These are phyloP conservation scores for Allolobophora icterica DNA, from an alignment of 2,888 invertebrate species.

Conservation along the genomic window DNA sequence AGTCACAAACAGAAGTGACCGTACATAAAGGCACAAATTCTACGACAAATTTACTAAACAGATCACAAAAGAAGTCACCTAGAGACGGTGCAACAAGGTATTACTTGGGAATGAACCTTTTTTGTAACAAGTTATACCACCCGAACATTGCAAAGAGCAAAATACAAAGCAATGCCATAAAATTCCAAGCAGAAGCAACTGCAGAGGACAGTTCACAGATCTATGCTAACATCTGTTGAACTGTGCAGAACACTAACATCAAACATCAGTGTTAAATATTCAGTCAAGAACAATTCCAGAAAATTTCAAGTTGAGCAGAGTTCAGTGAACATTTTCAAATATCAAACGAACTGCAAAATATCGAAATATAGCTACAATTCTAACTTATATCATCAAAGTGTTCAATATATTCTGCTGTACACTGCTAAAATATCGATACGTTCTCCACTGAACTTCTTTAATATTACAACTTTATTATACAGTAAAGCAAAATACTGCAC, in stretches of 20 bases:
- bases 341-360: background rate
- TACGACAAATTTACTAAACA: background rate
- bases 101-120: background rate
- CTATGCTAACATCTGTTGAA: background rate
- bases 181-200: background rate
- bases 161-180: background rate
- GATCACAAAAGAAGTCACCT: background rate
- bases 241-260: constrained; percentile 3
- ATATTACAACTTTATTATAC: background rate
- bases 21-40: constrained; percentile 8
- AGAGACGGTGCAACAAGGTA: background rate
- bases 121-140: background rate
- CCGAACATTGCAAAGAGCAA: background rate
- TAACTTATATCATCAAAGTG: constrained; percentile 6
- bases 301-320: background rate
- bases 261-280: background rate
- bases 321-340: background rate
- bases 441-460: background rate
- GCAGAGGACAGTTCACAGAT: background rate
- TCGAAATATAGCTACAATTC: background rate
- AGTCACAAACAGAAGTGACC: background rate
- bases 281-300: background rate
- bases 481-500: background rate
- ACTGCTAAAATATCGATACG: background rate
- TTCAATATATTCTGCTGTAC: background rate